Percentiles rank a stretch among this genome's conserved stretches.
Evolutionary conservation across 1,140 invertebrate species (phyloP).

Genomic region (Drosophila repletoides): DNA sequence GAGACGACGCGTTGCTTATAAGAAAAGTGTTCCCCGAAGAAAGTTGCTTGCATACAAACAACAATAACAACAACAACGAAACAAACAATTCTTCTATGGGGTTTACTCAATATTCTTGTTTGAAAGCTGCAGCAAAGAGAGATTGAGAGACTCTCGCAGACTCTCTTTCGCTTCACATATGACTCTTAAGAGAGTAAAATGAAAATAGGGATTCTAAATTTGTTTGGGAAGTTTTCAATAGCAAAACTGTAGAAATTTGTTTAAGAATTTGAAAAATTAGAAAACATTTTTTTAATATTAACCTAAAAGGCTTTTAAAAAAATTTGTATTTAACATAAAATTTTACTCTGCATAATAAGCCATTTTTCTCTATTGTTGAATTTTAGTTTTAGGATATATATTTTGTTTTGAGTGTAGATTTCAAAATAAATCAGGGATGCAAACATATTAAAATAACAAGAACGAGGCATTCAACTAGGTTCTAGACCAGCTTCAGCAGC

Average conservation of each 20-base stretch:
- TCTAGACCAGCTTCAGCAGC: no score
- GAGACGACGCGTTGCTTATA: constrained; percentile 58
- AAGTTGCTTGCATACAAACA: constrained; percentile 62
- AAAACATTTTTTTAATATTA: no score
- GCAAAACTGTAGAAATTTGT: neutral
- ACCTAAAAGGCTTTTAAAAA: no score
- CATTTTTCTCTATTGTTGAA: no score
- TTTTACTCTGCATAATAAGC: no score
- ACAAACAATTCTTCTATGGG: constrained; percentile 27
- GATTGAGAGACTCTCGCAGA: neutral
- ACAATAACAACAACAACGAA: no score
- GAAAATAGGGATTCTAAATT: no score
- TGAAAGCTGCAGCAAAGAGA: constrained; percentile 44
- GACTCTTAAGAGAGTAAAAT: constrained; percentile 37
- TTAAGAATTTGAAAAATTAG: no score
- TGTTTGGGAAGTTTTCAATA: neutral
- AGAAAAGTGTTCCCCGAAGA: constrained; percentile 66
- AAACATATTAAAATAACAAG: no score
- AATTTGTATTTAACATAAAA: no score
- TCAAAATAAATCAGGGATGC: neutral
- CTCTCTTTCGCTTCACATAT: neutral
- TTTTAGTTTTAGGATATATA: no score
- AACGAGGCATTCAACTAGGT: no score
- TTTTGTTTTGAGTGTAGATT: neutral
- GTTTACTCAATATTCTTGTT: constrained; percentile 66